Conservation (phyloP, 1,140 invertebrate genomes). For the Bombus confusus region DNA sequence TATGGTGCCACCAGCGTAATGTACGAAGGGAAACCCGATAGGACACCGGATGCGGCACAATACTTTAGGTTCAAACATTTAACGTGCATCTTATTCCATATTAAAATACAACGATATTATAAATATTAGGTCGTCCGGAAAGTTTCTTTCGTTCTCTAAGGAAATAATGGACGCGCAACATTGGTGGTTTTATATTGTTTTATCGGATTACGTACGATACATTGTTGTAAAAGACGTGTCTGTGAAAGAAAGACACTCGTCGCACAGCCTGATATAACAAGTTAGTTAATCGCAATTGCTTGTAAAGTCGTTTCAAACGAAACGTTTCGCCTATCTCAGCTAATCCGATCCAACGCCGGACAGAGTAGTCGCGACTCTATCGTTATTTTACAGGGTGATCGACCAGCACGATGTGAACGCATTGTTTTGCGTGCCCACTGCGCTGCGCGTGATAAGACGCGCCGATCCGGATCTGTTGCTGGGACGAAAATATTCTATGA, state of each 20-base stretch:
- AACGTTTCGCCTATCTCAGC: neutral
- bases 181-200: too few species aligned
- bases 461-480: slow-evolving; percentile 88
- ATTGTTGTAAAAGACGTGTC: too few species aligned
- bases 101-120: too few species aligned
- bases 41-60: slow-evolving; percentile 94
- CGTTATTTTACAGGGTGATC: slow-evolving; percentile 87
- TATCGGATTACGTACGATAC: too few species aligned
- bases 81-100: neutral
- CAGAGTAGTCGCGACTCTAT: neutral
- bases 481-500: slow-evolving; percentile 87
- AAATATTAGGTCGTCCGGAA: too few species aligned
- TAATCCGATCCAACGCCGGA: accelerated
- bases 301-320: neutral
- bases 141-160: too few species aligned
- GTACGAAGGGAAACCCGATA: slow-evolving; percentile 97
- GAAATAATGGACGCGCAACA: too few species aligned
- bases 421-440: slow-evolving; percentile 95
- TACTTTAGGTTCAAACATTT: slow-evolving; percentile 88
- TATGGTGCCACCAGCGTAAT: slow-evolving; percentile 92
- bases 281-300: too few species aligned
- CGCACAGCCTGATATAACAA: too few species aligned
- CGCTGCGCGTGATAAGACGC: slow-evolving; percentile 91
- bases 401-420: slow-evolving; percentile 92
- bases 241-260: too few species aligned